Evolutionary conservation across 2,113 vertebrate genomes (phyloP), one percentile per base, ranked within the genome.

Genomic region (Gasterosteus nipponicus): DNA sequence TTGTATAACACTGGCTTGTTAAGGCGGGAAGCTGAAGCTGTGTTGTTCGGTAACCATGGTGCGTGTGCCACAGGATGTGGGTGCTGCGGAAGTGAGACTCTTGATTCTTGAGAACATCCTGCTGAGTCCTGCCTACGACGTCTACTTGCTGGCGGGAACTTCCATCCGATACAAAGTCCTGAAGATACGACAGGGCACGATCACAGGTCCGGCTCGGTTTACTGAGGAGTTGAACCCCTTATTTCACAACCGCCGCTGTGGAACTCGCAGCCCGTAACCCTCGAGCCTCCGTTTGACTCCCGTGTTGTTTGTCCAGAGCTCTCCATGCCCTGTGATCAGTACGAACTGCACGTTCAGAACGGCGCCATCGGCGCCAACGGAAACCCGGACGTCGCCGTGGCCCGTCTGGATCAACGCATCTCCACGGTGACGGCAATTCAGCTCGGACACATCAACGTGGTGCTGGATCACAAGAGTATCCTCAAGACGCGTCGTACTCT

Each of bases 51-150:
- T 89, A 65, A 82, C 84, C 5, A 86, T 87, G 83, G 76, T 61
- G 2, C 67, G 62, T 58, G 47, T 85, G n/a, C 69, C n/a, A 83
- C 89, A 99, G 98, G 94, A 96, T 41, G 97, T 99, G 9, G 94
- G 69, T 10, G 95, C 97, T n/a, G 97, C 98, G 0, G 97, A 99
- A 84, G 96, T 99, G 73, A 94, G 94, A 58, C 92, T 99, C 51
- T 93, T 99, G 88, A 97, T 99, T 84, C 91, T 99, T 86, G 98
- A 99, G 93, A 99, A 99, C 89, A 97, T 99, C 77, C 94, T 99
- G 80, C 92, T 99, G 85, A 96, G 94, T 82, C 98, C 98, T 1
- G 94, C 96, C 0, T 94, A 92, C 22, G 96, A 98, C 5, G 82
- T 99, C 69, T 97, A 98, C 92, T 92, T 99, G 67, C 81, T 99